phyloP scores from a whole-genome alignment of 2,888 invertebrate genomes.

The Scaptomyza polygonia region DNA sequence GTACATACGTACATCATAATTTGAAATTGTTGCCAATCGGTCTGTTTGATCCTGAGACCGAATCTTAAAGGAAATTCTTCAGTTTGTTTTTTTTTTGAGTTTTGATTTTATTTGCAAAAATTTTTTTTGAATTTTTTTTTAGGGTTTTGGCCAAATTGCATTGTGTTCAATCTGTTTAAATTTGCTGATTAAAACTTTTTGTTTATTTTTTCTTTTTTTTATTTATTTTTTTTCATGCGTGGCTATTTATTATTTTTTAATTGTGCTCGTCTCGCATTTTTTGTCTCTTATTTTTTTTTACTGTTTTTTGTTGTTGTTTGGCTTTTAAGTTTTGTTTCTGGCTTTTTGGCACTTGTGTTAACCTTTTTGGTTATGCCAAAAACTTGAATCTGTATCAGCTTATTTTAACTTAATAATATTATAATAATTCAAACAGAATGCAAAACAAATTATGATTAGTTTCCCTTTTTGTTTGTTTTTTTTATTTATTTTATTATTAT shows the following conservation, averaged over 20 bases:
- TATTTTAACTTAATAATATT: no score
- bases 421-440: no score
- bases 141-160: conserved; percentile 2
- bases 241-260: conserved; percentile 59
- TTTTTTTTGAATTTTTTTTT: not conserved
- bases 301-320: conserved; percentile 27
- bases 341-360: conserved; percentile 9
- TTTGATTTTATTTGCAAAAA: conserved; percentile 20
- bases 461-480: not conserved
- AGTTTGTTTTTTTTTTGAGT: no score
- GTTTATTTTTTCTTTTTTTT: conserved; percentile 16
- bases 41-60: no score
- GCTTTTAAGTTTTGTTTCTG: not conserved
- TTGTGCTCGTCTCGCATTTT: conserved; percentile 67
- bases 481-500: not conserved
- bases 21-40: no score
- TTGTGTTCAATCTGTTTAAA: no score
- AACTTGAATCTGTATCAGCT: no score
- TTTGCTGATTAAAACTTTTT: conserved; percentile 56
- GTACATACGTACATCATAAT: no score
- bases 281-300: conserved; percentile 36
- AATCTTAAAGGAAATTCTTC: no score
- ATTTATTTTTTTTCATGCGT: conserved; percentile 50
- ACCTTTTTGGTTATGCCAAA: no score
- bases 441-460: not conserved